These are phyloP conservation scores for Scomber scombrus DNA, from an alignment of 2,113 vertebrate genomes.

Conservation along the genomic window DNA sequence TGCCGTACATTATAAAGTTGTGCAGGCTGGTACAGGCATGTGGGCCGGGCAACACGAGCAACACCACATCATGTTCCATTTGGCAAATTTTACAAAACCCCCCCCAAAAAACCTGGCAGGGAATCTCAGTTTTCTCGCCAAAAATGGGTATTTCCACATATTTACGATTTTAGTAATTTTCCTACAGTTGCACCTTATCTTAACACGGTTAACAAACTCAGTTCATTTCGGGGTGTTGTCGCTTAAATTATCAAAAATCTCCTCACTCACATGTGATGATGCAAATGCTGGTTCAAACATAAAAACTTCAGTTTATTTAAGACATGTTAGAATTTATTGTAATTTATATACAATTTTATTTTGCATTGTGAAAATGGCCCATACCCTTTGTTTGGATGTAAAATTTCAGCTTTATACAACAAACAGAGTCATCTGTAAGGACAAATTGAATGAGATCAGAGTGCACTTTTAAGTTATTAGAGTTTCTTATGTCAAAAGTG, in stretches of 20 bases:
- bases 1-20: not conserved
- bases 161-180: not conserved
- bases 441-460: too few relatives aligned
- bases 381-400: not conserved
- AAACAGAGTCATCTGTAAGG: too few relatives aligned
- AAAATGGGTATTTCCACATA: not conserved
- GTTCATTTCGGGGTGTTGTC: not conserved
- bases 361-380: too few relatives aligned
- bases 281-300: not conserved
- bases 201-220: not conserved
- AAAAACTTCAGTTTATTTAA: not conserved
- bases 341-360: too few relatives aligned
- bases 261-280: too few relatives aligned
- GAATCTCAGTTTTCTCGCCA: not conserved
- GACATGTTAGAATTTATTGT: too few relatives aligned
- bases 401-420: not conserved
- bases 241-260: not conserved
- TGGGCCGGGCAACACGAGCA: conserved; percentile 14
- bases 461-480: too few relatives aligned
- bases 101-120: not conserved
- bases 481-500: not conserved
- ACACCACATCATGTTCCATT: not conserved
- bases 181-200: not conserved
- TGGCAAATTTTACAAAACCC: conserved; percentile 3
- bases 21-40: conserved; percentile 67